A percentile compares a stretch with the other conserved stretches of the same genome.
phyloP scores from a whole-genome alignment of 2,797 vertebrate genomes.

The Poeciliopsis presidionis region DNA sequence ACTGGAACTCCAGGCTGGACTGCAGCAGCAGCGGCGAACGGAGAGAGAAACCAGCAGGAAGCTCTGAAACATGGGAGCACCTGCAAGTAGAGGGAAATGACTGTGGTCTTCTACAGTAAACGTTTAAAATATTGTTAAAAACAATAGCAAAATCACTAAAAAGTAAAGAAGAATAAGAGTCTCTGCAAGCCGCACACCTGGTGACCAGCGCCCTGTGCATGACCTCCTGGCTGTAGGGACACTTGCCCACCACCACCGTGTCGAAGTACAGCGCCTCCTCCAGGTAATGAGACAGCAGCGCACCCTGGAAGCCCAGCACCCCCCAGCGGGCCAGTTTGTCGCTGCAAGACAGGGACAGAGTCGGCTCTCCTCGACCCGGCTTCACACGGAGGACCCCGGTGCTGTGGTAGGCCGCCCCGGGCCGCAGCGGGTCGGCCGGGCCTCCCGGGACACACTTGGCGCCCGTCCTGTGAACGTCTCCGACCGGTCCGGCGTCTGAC shows the following conservation, averaged over 20 bases:
- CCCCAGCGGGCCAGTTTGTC: slow-evolving; percentile 95
- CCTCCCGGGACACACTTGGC: slow-evolving; percentile 90
- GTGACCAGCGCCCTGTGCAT: slow-evolving; percentile 85
- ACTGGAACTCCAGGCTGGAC: slow-evolving; percentile 85
- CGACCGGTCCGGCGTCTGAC: background rate
- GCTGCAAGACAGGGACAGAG: slow-evolving; percentile 92
- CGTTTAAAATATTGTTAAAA: background rate
- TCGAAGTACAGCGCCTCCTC: slow-evolving; percentile 88
- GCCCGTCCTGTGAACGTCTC: slow-evolving; percentile 90
- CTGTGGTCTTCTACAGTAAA: background rate
- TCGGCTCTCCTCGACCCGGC: slow-evolving; percentile 91
- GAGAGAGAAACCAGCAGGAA: slow-evolving; percentile 85
- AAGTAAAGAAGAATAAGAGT: background rate
- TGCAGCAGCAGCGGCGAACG: slow-evolving; percentile 81
- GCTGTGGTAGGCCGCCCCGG: slow-evolving; percentile 85
- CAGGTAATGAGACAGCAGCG: slow-evolving; percentile 91
- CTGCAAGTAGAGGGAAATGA: slow-evolving; percentile 63
- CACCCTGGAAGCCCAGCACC: slow-evolving; percentile 92
- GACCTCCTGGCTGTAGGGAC: slow-evolving; percentile 85
- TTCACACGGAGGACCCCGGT: slow-evolving; percentile 88
- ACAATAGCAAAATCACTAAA: background rate
- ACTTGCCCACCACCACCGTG: slow-evolving; percentile 87
- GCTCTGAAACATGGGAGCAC: slow-evolving; percentile 76
- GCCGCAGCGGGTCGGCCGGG: slow-evolving; percentile 72
- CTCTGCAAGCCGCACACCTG: slow-evolving; percentile 73